Base-by-base conservation (phyloP, 2,113 vertebrate genomes). In the Dicaeum eximium region DNA sequence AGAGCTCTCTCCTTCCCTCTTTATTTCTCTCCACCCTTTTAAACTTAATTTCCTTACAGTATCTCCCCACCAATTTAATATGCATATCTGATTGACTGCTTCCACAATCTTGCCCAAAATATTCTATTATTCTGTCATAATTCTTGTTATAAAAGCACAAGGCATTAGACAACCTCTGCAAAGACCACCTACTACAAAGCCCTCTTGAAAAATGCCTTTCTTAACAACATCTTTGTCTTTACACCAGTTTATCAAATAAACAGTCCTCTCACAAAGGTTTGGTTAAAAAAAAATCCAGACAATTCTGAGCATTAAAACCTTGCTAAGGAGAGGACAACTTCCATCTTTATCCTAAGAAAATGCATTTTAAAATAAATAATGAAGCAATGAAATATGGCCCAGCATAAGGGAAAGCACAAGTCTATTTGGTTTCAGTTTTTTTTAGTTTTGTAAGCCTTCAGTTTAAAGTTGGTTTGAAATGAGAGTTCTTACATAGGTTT, bases 141-240 rank as follows among this genome's bases (percentile, higher is more conserved):
- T 90, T 95, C 65, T 72, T 75, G 65, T 74, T 78, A 88, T 44
- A 69, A 89, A 94, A 89, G 61, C 40, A 48, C 66, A 84, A 72
- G 57, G 56, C 86, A 57, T 62, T 75, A 56, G 65, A 80, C 89
- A 92, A 61, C 17, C 38, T 79, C 74, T 51, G 61, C 13, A 51
- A 93, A 80, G 88, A 94, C 79, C 71, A 96, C 77, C 82, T 94
- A 90, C 64, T 57, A 93, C n/a, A 93, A 80, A 94, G 64, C 22
- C n/a, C 31, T 42, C 56, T 77, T 71, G 48, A 95, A 96, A 94
- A 86, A 92, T 42, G 85, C 35, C 51, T 80, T 94, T 88, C 56
- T 81, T 92, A 96, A 88, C 64, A 94, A 56, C 19, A 62, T 15
- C 67, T 80, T 83, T 72, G 27, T 66, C 87, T 85, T 86, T 58